These are phyloP conservation scores for Channa maculata DNA, from an alignment of 2,113 vertebrate genomes.

Conservation along the genomic window DNA sequence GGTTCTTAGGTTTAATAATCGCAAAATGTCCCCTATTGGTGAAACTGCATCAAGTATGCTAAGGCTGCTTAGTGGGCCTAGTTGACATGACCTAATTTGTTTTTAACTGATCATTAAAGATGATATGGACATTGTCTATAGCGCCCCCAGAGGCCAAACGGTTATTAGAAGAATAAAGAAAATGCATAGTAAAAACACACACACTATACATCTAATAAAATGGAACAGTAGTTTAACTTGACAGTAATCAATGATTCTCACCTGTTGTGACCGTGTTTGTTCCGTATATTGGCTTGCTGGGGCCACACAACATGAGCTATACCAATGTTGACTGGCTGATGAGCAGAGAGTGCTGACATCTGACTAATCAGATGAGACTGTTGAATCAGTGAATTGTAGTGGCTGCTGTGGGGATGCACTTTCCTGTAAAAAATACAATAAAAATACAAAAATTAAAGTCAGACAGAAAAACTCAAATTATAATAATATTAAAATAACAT, in stretches of 20 bases:
- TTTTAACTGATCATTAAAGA: too few relatives aligned
- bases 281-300: conserved; percentile 91
- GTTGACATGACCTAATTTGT: too few relatives aligned
- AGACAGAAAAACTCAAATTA: not conserved
- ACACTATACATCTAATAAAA: not conserved
- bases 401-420: conserved; percentile 88
- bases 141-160: too few relatives aligned
- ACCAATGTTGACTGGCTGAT: conserved; percentile 95
- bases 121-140: too few relatives aligned
- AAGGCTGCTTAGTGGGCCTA: too few relatives aligned
- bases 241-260: conserved; percentile 44
- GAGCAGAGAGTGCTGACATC: conserved; percentile 90
- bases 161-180: too few relatives aligned
- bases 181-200: too few relatives aligned
- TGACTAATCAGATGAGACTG: conserved; percentile 92
- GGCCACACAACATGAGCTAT: conserved; percentile 98
- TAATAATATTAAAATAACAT: not conserved
- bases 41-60: too few relatives aligned
- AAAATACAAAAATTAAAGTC: too few relatives aligned
- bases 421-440: conserved; percentile 84
- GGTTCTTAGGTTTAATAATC: too few relatives aligned
- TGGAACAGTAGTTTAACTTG: not conserved
- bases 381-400: conserved; percentile 91
- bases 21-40: too few relatives aligned
- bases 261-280: conserved; percentile 92